These are phyloP conservation scores for Acanthopagrus latus DNA, from an alignment of 2,797 vertebrate genomes.

Conservation along the genomic window DNA sequence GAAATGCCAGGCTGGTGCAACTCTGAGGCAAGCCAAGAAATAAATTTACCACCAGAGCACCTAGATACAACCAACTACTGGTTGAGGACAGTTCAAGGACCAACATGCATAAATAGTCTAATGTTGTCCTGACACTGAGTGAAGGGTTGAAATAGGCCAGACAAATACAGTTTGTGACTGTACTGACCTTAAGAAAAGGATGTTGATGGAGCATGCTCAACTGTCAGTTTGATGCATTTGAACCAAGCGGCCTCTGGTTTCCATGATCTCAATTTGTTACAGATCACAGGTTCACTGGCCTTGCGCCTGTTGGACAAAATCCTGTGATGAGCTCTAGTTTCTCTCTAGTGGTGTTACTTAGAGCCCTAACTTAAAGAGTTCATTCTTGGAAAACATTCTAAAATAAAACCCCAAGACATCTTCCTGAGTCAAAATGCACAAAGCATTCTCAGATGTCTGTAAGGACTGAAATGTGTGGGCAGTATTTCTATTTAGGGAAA, in stretches of 20 bases:
- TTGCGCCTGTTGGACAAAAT: slow-evolving; percentile 17
- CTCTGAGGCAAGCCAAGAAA: not conserved
- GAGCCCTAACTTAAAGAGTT: not conserved
- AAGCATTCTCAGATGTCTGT: slow-evolving; percentile 6
- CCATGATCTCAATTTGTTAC: slow-evolving; percentile 4
- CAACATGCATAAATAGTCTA: not conserved
- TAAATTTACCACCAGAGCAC: not conserved
- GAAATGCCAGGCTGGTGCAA: slow-evolving; percentile 20
- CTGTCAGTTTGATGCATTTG: not conserved
- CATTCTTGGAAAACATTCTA: slow-evolving; percentile 8
- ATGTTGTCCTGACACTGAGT: not conserved
- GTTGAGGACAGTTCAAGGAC: not conserved
- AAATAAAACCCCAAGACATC: slow-evolving; percentile 12
- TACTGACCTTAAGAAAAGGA: not conserved
- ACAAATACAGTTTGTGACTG: slow-evolving; percentile 1
- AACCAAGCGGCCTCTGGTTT: not conserved
- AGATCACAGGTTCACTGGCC: slow-evolving; percentile 4
- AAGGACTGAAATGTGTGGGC: slow-evolving; percentile 13
- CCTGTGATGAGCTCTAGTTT: not conserved
- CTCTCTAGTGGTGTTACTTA: not conserved
- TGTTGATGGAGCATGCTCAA: not conserved
- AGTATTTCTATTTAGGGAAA: slow-evolving; percentile 35
- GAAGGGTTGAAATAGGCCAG: not conserved
- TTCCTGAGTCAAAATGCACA: not conserved
- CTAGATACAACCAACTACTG: not conserved